Evolutionary conservation across 2,888 invertebrate species (phyloP).

Genomic region (Ecliptopera silaceata): DNA sequence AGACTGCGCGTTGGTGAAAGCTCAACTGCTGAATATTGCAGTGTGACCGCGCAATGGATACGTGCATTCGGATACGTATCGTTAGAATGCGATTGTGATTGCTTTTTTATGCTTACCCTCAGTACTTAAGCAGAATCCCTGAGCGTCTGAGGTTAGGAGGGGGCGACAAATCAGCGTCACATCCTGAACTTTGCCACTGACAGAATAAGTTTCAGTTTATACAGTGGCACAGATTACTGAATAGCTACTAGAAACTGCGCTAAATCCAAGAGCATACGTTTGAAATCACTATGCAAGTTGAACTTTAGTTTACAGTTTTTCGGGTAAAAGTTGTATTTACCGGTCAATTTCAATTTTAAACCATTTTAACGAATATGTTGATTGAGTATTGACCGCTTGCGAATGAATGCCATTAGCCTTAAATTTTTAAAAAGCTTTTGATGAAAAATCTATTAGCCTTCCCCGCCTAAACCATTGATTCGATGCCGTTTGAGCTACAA

Average conservation of each 20-base stretch:
- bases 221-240: not conserved
- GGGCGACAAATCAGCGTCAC: constrained; percentile 55
- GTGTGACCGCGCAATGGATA: no score
- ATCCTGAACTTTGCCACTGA: constrained; percentile 42
- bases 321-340: no score
- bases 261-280: not conserved
- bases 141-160: constrained; percentile 43
- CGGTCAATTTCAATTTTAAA: no score
- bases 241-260: not conserved
- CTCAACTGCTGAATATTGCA: no score
- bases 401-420: not conserved
- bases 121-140: constrained; percentile 36
- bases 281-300: not conserved
- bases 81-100: no score
- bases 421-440: not conserved
- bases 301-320: not conserved
- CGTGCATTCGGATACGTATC: no score
- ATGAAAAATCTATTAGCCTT: not conserved
- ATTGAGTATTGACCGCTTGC: no score
- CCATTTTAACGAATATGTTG: no score
- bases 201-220: constrained; percentile 8
- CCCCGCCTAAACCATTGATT: not conserved
- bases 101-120: no score
- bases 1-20: no score
- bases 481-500: not conserved